Conservation (phyloP, 2,888 invertebrate genomes). For the Euclidia mi region DNA sequence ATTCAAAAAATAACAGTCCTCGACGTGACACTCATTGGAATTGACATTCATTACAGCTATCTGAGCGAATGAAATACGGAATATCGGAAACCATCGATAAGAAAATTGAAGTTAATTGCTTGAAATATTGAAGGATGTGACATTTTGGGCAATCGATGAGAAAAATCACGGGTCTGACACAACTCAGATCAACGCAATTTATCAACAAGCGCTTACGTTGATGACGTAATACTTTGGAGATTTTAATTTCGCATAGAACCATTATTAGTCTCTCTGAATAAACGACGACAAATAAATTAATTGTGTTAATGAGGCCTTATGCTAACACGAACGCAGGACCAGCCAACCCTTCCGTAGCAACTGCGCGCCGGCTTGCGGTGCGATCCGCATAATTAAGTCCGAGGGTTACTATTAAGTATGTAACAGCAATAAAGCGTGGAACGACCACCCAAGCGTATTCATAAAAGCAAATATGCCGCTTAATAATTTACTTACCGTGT, state of each 20-base stretch:
- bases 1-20: slow-evolving; percentile 50
- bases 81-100: slow-evolving; percentile 55
- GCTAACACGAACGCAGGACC: slow-evolving; percentile 73
- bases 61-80: slow-evolving; percentile 61
- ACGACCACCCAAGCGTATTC: slow-evolving; percentile 69
- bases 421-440: slow-evolving; percentile 82
- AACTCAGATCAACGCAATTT: slow-evolving; percentile 39
- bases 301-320: slow-evolving; percentile 76
- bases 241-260: slow-evolving; percentile 39
- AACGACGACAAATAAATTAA: slow-evolving; percentile 79
- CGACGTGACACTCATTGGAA: slow-evolving; percentile 59
- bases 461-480: slow-evolving; percentile 76
- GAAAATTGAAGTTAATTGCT: slow-evolving; percentile 73
- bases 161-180: slow-evolving; percentile 59
- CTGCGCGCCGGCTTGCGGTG: slow-evolving; percentile 66
- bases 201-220: slow-evolving; percentile 27
- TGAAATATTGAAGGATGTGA: slow-evolving; percentile 66
- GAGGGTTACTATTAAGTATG: slow-evolving; percentile 86
- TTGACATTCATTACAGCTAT: slow-evolving; percentile 60
- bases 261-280: slow-evolving; percentile 69
- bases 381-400: slow-evolving; percentile 87
- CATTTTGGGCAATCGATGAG: slow-evolving; percentile 60
- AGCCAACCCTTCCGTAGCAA: slow-evolving; percentile 69
- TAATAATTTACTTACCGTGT: slow-evolving; percentile 69
- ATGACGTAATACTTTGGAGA: slow-evolving; percentile 26